A percentile compares a stretch with the other conserved stretches of the same genome.
Evolutionary conservation across 2,797 vertebrate genomes (phyloP).

Genomic region (Syngnathus acus): DNA sequence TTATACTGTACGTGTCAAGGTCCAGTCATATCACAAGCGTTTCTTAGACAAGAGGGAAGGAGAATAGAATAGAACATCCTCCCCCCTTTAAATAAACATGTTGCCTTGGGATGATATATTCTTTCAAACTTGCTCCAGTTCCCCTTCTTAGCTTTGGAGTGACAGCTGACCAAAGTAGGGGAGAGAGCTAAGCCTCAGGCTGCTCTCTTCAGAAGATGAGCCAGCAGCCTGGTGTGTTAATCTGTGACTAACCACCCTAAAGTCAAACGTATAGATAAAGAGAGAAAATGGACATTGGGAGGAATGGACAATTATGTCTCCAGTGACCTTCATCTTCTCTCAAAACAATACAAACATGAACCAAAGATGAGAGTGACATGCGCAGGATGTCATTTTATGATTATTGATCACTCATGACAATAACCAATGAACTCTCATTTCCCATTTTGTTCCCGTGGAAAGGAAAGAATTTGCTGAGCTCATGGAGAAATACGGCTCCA

Average conservation of each 20-base stretch:
- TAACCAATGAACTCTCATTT: not conserved
- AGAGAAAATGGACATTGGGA: constrained; percentile 1
- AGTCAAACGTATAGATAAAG: constrained; percentile 19
- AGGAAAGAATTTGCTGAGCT: constrained; percentile 86
- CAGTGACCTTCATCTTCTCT: not conserved
- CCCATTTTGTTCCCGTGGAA: constrained; percentile 3
- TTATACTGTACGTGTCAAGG: too few relatives aligned
- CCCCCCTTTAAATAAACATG: not conserved
- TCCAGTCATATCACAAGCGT: not conserved
- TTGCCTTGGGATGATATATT: not conserved
- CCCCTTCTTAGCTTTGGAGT: constrained; percentile 12
- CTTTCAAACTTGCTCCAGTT: not conserved
- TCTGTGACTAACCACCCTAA: constrained; percentile 51
- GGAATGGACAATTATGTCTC: constrained; percentile 6
- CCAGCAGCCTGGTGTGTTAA: constrained; percentile 39
- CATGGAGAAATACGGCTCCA: constrained; percentile 83
- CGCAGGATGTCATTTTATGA: not conserved
- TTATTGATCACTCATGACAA: not conserved
- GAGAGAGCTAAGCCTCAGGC: constrained; percentile 41
- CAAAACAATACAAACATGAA: not conserved
- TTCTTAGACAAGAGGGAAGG: not conserved
- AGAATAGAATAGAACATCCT: not conserved
- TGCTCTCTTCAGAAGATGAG: constrained; percentile 53
- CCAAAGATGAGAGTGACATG: not conserved
- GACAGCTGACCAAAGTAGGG: constrained; percentile 11